These are phyloP conservation scores for Ophion ellenae DNA, from an alignment of 2,888 invertebrate species.

Conservation along the genomic window DNA sequence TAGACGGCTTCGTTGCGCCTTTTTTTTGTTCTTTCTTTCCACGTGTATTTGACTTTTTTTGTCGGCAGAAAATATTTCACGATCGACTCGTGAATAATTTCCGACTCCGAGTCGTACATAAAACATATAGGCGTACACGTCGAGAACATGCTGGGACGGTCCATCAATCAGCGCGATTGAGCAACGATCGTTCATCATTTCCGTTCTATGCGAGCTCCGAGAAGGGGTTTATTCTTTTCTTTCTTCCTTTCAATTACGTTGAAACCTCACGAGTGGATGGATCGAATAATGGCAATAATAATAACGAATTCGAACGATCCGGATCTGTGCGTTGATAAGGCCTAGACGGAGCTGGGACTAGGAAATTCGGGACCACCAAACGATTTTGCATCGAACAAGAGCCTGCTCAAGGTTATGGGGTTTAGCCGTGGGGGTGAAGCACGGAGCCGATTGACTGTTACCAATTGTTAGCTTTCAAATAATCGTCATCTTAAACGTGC, in stretches of 20 bases:
- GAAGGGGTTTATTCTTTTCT: not conserved
- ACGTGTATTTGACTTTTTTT: slow-evolving; percentile 22
- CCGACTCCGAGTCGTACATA: slow-evolving; percentile 1
- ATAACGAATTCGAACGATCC: not conserved
- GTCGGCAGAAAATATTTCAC: slow-evolving; percentile 49
- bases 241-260: slow-evolving; percentile 46
- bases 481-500: too few species aligned
- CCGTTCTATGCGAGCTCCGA: slow-evolving; percentile 1
- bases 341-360: too few species aligned
- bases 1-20: not conserved
- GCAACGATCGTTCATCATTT: slow-evolving; percentile 57
- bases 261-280: not conserved
- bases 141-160: slow-evolving; percentile 20
- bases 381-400: too few species aligned
- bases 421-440: too few species aligned
- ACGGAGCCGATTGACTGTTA: too few species aligned
- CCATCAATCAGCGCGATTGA: slow-evolving; percentile 54
- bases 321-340: not conserved
- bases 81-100: slow-evolving; percentile 55
- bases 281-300: not conserved
- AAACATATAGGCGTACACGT: not conserved
- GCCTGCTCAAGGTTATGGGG: too few species aligned
- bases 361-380: too few species aligned
- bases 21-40: slow-evolving; percentile 9
- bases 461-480: too few species aligned